Evolutionary conservation across 30 jellyfish, hydroid and myxozoan species (phyloP).

Genomic region (Catostylus mosaicus): DNA sequence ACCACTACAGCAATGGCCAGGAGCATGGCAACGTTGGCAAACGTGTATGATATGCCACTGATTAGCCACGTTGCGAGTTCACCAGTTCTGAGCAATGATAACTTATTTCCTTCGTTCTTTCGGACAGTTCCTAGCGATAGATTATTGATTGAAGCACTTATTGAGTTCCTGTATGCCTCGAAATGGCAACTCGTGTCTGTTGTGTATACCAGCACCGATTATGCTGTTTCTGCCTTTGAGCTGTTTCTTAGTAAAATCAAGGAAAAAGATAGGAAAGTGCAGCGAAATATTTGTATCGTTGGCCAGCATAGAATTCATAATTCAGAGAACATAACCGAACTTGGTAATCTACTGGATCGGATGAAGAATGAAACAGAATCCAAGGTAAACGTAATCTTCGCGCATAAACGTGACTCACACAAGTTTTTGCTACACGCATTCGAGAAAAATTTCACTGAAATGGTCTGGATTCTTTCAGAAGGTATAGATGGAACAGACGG

Average conservation of each 20-base stretch:
- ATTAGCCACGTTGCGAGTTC: constrained; percentile 75
- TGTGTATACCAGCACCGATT: constrained; percentile 70
- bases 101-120: constrained; percentile 55
- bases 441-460: constrained; percentile 5
- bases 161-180: constrained; percentile 14
- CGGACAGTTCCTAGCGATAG: constrained; percentile 77
- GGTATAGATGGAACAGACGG: neutral
- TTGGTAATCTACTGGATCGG: constrained; percentile 7
- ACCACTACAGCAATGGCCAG: constrained; percentile 54
- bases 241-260: constrained; percentile 22
- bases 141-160: constrained; percentile 32
- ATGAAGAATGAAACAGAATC: constrained; percentile 3
- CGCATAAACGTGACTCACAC: constrained; percentile 31
- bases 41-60: constrained; percentile 55
- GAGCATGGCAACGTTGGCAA: constrained; percentile 75
- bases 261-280: neutral
- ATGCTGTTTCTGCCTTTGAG: constrained; percentile 49
- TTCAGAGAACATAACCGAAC: neutral
- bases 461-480: constrained; percentile 54
- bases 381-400: constrained; percentile 33
- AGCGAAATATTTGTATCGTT: constrained; percentile 24
- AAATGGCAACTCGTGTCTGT: constrained; percentile 49
- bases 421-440: constrained; percentile 7
- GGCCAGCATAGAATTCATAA: neutral
- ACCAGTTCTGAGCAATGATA: constrained; percentile 48